Evolutionary conservation across 1,140 invertebrate genomes (phyloP).

Genomic region (Sinella curviseta): DNA sequence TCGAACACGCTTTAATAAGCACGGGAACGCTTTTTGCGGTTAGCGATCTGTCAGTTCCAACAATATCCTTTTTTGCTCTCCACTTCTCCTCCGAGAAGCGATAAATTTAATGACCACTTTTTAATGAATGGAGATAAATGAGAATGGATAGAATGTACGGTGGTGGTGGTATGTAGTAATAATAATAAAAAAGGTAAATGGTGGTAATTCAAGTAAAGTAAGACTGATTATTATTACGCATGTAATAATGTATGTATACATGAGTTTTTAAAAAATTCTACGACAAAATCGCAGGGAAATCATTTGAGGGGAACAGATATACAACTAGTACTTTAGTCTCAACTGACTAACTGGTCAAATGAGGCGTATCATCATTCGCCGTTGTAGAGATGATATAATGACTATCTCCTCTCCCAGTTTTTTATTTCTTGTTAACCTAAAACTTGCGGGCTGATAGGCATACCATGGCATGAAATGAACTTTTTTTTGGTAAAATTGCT

Average conservation of each 20-base stretch:
- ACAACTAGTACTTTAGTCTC: no score
- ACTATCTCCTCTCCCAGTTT: neutral
- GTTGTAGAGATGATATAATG: neutral
- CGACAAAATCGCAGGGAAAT: no score
- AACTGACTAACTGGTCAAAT: neutral
- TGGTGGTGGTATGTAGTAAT: neutral
- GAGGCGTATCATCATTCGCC: neutral
- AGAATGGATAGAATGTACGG: neutral
- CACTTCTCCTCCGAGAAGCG: neutral
- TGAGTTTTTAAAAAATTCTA: no score
- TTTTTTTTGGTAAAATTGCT: neutral
- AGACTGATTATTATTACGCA: neutral
- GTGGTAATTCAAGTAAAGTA: neutral
- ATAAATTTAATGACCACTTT: neutral
- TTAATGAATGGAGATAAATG: constrained; percentile 24
- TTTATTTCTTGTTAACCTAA: neutral
- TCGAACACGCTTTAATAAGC: no score
- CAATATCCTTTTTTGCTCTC: no score
- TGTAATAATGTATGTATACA: no score
- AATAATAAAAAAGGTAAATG: neutral
- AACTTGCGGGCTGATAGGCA: neutral
- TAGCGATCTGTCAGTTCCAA: no score
- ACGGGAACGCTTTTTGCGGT: no score
- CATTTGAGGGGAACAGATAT: no score
- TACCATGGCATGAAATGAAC: neutral